These are phyloP conservation scores for Gymnosoma rotundatum DNA, from an alignment of 2,888 invertebrate genomes.

Conservation along the genomic window DNA sequence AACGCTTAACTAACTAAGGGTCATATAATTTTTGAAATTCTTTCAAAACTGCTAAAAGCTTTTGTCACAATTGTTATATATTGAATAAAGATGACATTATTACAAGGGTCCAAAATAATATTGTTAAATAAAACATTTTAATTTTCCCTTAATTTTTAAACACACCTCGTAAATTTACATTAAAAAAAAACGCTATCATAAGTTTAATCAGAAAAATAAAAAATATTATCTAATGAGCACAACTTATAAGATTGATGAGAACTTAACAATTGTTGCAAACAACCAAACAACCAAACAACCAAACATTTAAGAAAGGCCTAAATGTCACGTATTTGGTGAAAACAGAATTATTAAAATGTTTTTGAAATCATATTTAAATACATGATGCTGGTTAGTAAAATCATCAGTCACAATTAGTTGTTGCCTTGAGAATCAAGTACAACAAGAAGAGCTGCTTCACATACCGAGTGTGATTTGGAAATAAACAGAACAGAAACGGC, in stretches of 20 bases:
- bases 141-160: too few relatives aligned
- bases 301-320: constrained; percentile 59
- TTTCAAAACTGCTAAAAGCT: too few relatives aligned
- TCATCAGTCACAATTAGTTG: constrained; percentile 76
- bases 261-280: constrained; percentile 26
- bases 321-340: constrained; percentile 78
- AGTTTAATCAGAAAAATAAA: constrained; percentile 19
- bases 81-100: too few relatives aligned
- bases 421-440: constrained; percentile 74
- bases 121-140: too few relatives aligned
- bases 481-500: constrained; percentile 18
- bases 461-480: constrained; percentile 45
- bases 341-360: constrained; percentile 30
- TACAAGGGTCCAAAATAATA: too few relatives aligned
- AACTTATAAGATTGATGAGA: constrained; percentile 32
- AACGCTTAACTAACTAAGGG: too few relatives aligned
- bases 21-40: too few relatives aligned
- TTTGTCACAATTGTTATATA: too few relatives aligned
- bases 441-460: constrained; percentile 41
- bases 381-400: constrained; percentile 73
- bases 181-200: neutral
- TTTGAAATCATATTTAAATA: constrained; percentile 79
- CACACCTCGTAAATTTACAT: too few relatives aligned
- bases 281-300: too few relatives aligned
- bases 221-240: constrained; percentile 23